Percentiles rank a stretch among this genome's conserved stretches.
phyloP scores from a whole-genome alignment of 2,888 invertebrate species.

The Lepidochrysops patricia region DNA sequence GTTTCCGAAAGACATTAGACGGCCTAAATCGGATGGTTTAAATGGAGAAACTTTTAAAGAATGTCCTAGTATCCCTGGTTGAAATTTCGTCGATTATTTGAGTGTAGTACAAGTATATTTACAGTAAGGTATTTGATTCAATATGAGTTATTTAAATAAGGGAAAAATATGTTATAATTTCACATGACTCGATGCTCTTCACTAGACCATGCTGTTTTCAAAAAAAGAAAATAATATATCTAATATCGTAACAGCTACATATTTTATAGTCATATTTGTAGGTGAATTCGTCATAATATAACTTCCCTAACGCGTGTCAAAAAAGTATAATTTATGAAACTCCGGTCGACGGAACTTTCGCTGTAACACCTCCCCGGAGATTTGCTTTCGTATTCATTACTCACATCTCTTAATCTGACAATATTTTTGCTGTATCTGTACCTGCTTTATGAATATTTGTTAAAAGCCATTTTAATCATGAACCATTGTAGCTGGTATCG shows the following conservation, averaged over 20 bases:
- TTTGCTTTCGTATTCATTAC: slow-evolving; percentile 19
- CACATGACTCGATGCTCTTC: too few relatives aligned
- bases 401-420: slow-evolving; percentile 16
- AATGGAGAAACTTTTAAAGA: too few relatives aligned
- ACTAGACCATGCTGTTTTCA: too few relatives aligned
- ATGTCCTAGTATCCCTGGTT: too few relatives aligned
- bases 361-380: slow-evolving; percentile 15
- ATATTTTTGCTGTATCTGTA: slow-evolving; percentile 9
- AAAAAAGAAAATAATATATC: neutral
- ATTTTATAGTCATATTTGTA: neutral
- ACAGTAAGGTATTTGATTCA: too few relatives aligned
- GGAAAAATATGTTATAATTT: too few relatives aligned
- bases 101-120: too few relatives aligned
- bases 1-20: too few relatives aligned
- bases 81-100: too few relatives aligned
- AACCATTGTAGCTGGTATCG: too few relatives aligned
- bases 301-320: slow-evolving; percentile 18
- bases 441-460: neutral
- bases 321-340: slow-evolving; percentile 20
- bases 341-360: slow-evolving; percentile 14
- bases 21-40: too few relatives aligned
- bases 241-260: neutral
- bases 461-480: neutral
- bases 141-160: too few relatives aligned
- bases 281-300: slow-evolving; percentile 12